phyloP scores from a whole-genome alignment of 2,797 vertebrate species.

The Tamandua tetradactyla region DNA sequence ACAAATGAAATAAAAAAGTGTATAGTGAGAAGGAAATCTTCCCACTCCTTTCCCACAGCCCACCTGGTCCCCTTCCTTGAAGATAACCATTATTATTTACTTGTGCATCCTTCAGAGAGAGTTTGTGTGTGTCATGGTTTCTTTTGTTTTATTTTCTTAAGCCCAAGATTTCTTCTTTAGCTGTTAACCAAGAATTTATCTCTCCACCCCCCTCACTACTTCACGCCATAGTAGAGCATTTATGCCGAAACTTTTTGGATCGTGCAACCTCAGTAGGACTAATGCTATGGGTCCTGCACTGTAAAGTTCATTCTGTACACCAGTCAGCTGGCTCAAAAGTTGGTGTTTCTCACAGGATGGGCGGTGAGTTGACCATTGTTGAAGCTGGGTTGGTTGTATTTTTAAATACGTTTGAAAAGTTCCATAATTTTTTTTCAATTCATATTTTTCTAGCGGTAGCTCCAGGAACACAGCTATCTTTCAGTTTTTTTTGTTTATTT shows the following conservation, averaged over 20 bases:
- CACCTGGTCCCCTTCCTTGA: not conserved
- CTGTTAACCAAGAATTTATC: not conserved
- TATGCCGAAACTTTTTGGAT: not conserved
- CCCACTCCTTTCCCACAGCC: not conserved
- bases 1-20: not conserved
- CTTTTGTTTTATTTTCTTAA: not conserved
- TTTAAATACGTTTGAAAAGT: conserved; percentile 30
- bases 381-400: not conserved
- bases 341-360: not conserved
- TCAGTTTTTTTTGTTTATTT: not conserved
- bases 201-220: not conserved
- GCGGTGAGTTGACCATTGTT: not conserved
- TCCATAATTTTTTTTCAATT: not conserved
- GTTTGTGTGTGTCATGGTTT: not conserved
- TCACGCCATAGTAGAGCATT: not conserved
- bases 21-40: not conserved
- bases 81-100: conserved; percentile 1
- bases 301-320: not conserved
- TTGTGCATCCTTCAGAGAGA: not conserved
- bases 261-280: not conserved
- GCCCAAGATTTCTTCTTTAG: not conserved
- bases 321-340: not conserved
- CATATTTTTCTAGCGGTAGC: conserved; percentile 1
- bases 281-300: not conserved
- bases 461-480: not conserved